Percentiles rank a stretch among this genome's conserved stretches.
Conservation (phyloP, 2,797 vertebrate species). For the Parambassis ranga region DNA sequence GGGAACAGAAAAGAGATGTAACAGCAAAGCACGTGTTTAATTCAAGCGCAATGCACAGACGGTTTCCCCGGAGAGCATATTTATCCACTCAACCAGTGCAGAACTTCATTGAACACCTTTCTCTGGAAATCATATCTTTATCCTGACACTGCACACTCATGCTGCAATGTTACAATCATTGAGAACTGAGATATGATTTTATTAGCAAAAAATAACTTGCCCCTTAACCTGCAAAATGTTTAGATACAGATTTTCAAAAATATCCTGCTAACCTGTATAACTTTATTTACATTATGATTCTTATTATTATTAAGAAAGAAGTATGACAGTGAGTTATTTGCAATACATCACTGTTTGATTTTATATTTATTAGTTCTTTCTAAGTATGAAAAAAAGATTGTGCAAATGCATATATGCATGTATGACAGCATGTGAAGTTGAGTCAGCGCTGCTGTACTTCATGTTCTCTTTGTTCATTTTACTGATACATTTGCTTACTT, state of each 20-base stretch:
- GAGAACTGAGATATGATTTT: neutral
- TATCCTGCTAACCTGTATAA: too few relatives aligned
- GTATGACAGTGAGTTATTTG: conserved; percentile 6
- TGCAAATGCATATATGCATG: conserved; percentile 7
- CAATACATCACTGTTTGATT: neutral
- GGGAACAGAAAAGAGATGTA: conserved; percentile 51
- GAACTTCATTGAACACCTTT: conserved; percentile 69
- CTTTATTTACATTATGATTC: neutral
- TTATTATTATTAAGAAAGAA: neutral
- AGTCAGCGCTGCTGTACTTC: conserved; percentile 35
- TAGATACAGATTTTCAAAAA: too few relatives aligned
- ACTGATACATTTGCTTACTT: conserved; percentile 60
- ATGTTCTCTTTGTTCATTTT: conserved; percentile 66
- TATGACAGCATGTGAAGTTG: conserved; percentile 25
- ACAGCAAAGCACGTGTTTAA: conserved; percentile 43
- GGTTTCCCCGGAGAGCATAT: conserved; percentile 64
- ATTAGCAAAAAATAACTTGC: too few relatives aligned
- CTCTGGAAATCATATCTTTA: conserved; percentile 58
- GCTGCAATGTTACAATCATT: conserved; percentile 17
- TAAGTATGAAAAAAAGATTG: neutral
- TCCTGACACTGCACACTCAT: conserved; percentile 40
- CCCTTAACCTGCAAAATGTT: too few relatives aligned
- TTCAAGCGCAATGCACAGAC: conserved; percentile 60
- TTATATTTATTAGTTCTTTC: too few relatives aligned
- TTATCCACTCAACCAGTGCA: conserved; percentile 69